phyloP scores from a whole-genome alignment of 2,797 vertebrate genomes.

The Pseudopleuronectes americanus region DNA sequence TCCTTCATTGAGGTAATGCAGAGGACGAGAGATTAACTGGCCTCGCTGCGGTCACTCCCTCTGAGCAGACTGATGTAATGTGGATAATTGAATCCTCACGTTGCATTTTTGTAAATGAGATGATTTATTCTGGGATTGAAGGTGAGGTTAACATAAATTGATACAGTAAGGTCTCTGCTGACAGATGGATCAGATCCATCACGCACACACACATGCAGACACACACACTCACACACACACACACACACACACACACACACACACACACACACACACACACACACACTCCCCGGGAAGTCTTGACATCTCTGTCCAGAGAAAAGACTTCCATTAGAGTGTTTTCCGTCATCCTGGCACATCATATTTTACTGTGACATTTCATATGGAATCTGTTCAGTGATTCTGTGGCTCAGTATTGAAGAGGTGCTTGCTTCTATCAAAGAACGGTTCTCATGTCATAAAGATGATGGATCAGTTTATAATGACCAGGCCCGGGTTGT shows the following conservation, averaged over 20 bases:
- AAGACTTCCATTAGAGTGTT: slow-evolving; percentile 59
- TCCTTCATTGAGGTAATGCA: slow-evolving; percentile 98
- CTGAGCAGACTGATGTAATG: slow-evolving; percentile 31
- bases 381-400: slow-evolving; percentile 79
- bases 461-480: slow-evolving; percentile 81
- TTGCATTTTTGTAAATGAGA: slow-evolving; percentile 48
- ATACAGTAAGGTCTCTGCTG: slow-evolving; percentile 45
- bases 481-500: slow-evolving; percentile 77
- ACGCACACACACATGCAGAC: slow-evolving; percentile 7
- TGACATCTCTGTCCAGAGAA: slow-evolving; percentile 67
- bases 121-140: slow-evolving; percentile 47
- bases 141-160: slow-evolving; percentile 46
- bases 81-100: slow-evolving; percentile 36
- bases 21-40: slow-evolving; percentile 46
- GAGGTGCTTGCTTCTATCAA: slow-evolving; percentile 78
- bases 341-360: slow-evolving; percentile 77
- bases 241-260: no score
- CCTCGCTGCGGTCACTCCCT: slow-evolving; percentile 28
- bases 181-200: slow-evolving; percentile 64
- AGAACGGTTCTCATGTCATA: slow-evolving; percentile 78
- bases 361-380: slow-evolving; percentile 77
- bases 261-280: no score
- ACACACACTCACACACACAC: no score
- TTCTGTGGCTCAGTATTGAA: slow-evolving; percentile 72
- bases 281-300: slow-evolving; percentile 29